phyloP scores from a whole-genome alignment of 35 echinoderm and acorn worm species.

The Patiria miniata region DNA sequence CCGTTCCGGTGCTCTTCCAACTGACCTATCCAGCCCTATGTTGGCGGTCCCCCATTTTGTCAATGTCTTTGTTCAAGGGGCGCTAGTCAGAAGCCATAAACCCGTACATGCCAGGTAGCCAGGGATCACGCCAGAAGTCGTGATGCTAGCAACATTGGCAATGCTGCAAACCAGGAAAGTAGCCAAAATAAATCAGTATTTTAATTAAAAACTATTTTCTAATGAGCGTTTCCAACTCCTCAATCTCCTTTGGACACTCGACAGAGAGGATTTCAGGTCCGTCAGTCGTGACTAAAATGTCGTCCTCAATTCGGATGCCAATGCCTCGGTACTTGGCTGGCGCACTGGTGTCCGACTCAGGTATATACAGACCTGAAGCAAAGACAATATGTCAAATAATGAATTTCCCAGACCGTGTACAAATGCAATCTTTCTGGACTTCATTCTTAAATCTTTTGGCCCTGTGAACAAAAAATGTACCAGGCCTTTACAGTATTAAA shows the following conservation, averaged over 20 bases:
- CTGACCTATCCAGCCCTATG: too few relatives aligned
- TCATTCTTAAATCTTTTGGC: background rate
- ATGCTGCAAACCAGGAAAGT: too few relatives aligned
- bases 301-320: slow-evolving; percentile 95
- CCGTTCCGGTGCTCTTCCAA: too few relatives aligned
- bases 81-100: too few relatives aligned
- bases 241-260: slow-evolving; percentile 89
- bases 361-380: slow-evolving; percentile 76
- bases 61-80: too few relatives aligned
- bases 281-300: slow-evolving; percentile 72
- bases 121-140: too few relatives aligned
- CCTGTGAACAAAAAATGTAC: background rate
- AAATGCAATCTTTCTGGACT: background rate
- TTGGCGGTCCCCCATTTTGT: too few relatives aligned
- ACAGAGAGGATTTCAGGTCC: slow-evolving; percentile 63
- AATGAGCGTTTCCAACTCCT: slow-evolving; percentile 79
- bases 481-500: too few relatives aligned
- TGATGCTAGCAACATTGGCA: too few relatives aligned
- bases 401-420: background rate
- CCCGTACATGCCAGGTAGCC: too few relatives aligned
- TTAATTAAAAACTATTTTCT: slow-evolving; percentile 12
- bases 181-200: too few relatives aligned
- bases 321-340: slow-evolving; percentile 79
- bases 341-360: slow-evolving; percentile 44
- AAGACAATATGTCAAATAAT: too few relatives aligned